Evolutionary conservation across 1,140 invertebrate genomes (phyloP).

Genomic region (Battus philenor): DNA sequence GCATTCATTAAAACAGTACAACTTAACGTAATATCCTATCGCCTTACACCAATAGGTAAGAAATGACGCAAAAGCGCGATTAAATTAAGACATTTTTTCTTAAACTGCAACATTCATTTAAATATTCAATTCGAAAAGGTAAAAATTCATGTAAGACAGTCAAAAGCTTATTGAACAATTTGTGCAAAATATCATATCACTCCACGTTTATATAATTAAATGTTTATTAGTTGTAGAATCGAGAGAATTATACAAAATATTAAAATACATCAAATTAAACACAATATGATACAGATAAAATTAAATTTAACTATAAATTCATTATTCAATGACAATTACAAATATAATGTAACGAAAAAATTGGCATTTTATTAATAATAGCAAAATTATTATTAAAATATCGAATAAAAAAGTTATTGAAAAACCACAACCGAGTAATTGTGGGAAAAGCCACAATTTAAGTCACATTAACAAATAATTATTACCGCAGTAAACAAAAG

Average conservation of each 20-base stretch:
- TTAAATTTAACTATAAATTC: conserved; percentile 1
- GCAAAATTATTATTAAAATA: neutral
- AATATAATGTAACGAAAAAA: conserved; percentile 1
- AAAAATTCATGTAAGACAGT: conserved; percentile 13
- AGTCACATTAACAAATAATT: neutral
- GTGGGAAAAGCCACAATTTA: too few species aligned
- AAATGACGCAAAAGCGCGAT: conserved; percentile 14
- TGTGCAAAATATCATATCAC: conserved; percentile 18
- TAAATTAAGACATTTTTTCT: conserved; percentile 12
- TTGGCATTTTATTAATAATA: neutral
- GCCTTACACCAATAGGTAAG: conserved; percentile 8
- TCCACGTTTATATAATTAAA: neutral
- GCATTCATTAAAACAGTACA: conserved; percentile 8
- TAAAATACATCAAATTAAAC: neutral
- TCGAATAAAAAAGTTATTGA: too few species aligned
- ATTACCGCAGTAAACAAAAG: neutral
- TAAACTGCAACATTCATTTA: conserved; percentile 11
- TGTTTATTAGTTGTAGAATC: neutral
- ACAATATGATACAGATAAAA: conserved; percentile 1
- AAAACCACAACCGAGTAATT: conserved; percentile 14
- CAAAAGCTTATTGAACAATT: conserved; percentile 7
- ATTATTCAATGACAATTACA: conserved; percentile 3
- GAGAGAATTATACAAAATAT: neutral
- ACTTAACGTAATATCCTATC: conserved; percentile 1
- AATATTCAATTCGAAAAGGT: conserved; percentile 15